Base-by-base conservation (phyloP, 1,140 invertebrate species). In the Aphis gossypii region DNA sequence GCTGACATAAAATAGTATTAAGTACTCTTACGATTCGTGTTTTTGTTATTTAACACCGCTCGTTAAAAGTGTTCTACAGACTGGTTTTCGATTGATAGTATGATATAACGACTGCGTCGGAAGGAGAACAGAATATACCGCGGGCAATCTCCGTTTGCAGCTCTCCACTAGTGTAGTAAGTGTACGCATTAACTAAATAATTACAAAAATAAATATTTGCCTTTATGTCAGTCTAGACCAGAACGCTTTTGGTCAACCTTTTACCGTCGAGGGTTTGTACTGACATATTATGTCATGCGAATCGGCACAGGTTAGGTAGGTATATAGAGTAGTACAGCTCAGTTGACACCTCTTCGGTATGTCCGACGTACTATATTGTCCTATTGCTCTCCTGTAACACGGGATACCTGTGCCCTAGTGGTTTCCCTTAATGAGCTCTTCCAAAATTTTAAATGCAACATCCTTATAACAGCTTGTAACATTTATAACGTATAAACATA, bases 321-420 rank as follows among this genome's bases (percentile, higher is more conserved):
- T 35, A 18, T 48, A 51, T 51, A 2, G 48, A 2, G 48, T 68
- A 46, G 30, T 76, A 35, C 30, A 5, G n/a, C 4, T 68, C 25
- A 2, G 11, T 11, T 30, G 18, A 18, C 0, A 76, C 14, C n/a
- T 30, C 30, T 9, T 30, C 11, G 11, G 60, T 68, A 68, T 3
- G 48, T 51, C 48, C 0, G 14, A 51, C 14, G 20, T 51, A 18
- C 48, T 51, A 51, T 51, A 41, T 41, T 23, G 11, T 14, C 30
- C 30, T 68, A 9, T 4, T 68, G 25, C 25, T 60, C 25, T 68
- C 3, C 11, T 0, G 11, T n/a, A n/a, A 14, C 0, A 68, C 0
- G n/a, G 14, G 11, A n/a, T n/a, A 30, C n/a, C 30, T 5, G 14
- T n/a, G 0, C 30, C 30, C 1, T 4, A 76, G 14, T 4, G 0